Base-by-base conservation (phyloP, 2,113 vertebrate species). In the Myiozetetes cayanensis region DNA sequence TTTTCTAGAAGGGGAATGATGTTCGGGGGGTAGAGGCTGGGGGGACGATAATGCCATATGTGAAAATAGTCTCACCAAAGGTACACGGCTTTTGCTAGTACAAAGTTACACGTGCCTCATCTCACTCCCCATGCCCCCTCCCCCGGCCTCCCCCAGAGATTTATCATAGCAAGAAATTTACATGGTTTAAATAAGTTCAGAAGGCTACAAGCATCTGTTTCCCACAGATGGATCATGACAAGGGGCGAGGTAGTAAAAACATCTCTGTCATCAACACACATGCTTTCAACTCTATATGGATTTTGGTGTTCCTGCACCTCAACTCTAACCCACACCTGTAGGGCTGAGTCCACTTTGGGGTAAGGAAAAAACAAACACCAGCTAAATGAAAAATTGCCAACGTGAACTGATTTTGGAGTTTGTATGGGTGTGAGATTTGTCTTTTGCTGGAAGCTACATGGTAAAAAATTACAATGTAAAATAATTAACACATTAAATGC, bases 21-120 rank as follows among this genome's bases (percentile, higher is more conserved):
- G 22, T 8, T 55, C 18, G 3, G 7, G 31, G 30, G 10, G 16
- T 27, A 4, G 41, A 28, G 8, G 23, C 8, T 59, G n/a, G n/a
- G 19, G 5, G 35, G 3, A 1, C 0, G 0, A 46, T n/a, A 67
- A 56, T 2, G 53, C 8, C 3, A 8, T 16, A 65, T 72, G 12
- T 44, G 24, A 67, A 77, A 87, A 76, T 37, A 55, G 23, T 44
- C 15, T 19, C 21, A 56, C 15, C 41, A 55, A 72, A 86, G 18
- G 9, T 6, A 33, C 2, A 0, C 8, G 14, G 24, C 14, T 79
- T 88, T 81, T 78, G 16, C 43, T 39, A 33, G 22, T 49, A 27
- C 25, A 24, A 4, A 35, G 24, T 53, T 78, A 46, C 6, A 75
- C 7, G 13, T 8, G 31, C 16, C 5, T 56, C 7, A 25, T 83